These are phyloP conservation scores for Harpalus rufipes DNA, from an alignment of 2,888 invertebrate genomes.

Conservation along the genomic window DNA sequence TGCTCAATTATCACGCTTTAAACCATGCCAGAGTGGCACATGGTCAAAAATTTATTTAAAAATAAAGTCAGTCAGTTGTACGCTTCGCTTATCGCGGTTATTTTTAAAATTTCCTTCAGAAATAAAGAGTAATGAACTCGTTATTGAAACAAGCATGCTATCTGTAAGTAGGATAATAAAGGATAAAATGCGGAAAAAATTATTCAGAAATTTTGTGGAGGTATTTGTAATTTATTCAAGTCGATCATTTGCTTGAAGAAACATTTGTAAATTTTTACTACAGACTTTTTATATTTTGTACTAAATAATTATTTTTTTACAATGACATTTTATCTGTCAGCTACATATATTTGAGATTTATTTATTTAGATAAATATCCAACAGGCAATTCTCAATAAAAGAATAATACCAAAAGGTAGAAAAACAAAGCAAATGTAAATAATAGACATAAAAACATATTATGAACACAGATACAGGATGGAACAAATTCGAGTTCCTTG, in stretches of 20 bases:
- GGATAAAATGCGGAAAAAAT: slow-evolving; percentile 9
- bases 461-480: too few species aligned
- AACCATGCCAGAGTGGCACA: slow-evolving; percentile 43
- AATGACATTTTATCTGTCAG: not conserved
- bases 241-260: not conserved
- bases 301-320: not conserved
- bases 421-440: too few species aligned
- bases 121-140: slow-evolving; percentile 58
- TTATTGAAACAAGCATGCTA: slow-evolving; percentile 10
- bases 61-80: slow-evolving; percentile 43
- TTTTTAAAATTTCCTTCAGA: slow-evolving; percentile 60
- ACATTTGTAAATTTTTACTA: not conserved
- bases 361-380: too few species aligned
- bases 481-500: too few species aligned
- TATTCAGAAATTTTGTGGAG: slow-evolving; percentile 7
- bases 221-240: slow-evolving; percentile 21
- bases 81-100: slow-evolving; percentile 43
- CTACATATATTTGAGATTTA: not conserved
- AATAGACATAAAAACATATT: too few species aligned
- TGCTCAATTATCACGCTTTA: slow-evolving; percentile 39
- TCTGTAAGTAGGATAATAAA: slow-evolving; percentile 17
- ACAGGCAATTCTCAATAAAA: too few species aligned
- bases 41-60: slow-evolving; percentile 62
- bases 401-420: too few species aligned
- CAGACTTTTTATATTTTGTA: not conserved